Evolutionary conservation across 2,888 invertebrate species (phyloP), one percentile per base, ranked within the genome.

Genomic region (Zaprionus bogoriensis): DNA sequence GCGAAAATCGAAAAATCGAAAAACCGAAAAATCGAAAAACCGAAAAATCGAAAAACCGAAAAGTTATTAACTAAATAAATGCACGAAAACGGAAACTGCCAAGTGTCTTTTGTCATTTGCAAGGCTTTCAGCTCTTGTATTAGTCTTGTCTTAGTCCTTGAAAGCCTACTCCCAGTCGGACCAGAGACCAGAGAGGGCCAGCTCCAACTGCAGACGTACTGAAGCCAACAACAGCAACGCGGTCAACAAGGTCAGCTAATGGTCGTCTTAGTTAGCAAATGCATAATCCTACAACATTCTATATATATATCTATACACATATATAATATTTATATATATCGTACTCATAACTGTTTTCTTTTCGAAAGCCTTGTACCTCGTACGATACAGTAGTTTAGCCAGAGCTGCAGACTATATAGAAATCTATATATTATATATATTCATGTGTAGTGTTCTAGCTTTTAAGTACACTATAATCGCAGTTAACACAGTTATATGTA

Each of bases 61-160:
- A 83, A 77, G 85, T 85, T 82, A 85, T 80, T 79, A 80, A 82
- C 68, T 74, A 72, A 82, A 74, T 83, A 83, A 85, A 85, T 83
- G 83, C 84, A 82, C 72, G 80, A 86, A 67, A 71, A 64, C 67
- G 38, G 57, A 77, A 67, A 53, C 36, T n/a, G n/a, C 51, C 50
- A 67, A 67, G 63, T 65, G 80, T 79, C 70, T 80, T 79, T 68
- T 80, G 60, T 84, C 60, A 60, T 78, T 80, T 66, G 60, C 48
- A 60, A 72, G 71, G 77, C 78, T 41, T 22, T 27, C n/a, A 58
- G 65, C 28, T 36, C 30, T 48, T 55, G 48, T 52, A n/a, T 39
- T 39, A 19, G 38, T 39, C 14, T 20, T 17, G 22, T 41, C 41
- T 12, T 20, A 41, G 41, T 41, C 41, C n/a, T n/a, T n/a, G n/a